A percentile compares a stretch with the other conserved stretches of the same genome.
phyloP scores from a whole-genome alignment of 2,113 vertebrate species.

The Ploceus nigricollis region DNA sequence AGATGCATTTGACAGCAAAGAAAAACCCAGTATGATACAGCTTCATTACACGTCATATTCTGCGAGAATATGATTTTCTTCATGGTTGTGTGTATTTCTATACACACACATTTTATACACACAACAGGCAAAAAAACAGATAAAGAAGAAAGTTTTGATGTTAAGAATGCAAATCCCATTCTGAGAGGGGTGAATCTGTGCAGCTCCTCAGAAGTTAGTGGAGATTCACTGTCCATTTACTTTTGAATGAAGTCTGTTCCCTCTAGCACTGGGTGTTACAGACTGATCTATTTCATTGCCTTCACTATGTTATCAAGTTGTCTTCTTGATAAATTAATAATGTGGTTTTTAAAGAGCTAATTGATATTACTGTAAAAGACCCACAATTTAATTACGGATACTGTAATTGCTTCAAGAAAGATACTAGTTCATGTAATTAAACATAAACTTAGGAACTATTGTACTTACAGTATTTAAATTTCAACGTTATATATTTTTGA shows the following conservation, averaged over 20 bases:
- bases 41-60: neutral
- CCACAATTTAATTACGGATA: conserved; percentile 25
- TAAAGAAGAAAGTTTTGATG: neutral
- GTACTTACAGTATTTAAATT: neutral
- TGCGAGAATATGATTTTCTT: neutral
- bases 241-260: neutral
- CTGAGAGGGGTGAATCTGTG: neutral
- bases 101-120: too few relatives aligned
- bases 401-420: neutral
- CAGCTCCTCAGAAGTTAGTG: neutral
- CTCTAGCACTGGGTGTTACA: neutral
- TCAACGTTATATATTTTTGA: neutral
- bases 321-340: conserved; percentile 49
- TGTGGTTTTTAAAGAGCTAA: conserved; percentile 24
- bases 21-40: neutral
- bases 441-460: neutral
- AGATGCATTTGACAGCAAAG: neutral
- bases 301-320: neutral
- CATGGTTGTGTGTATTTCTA: neutral
- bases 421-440: neutral
- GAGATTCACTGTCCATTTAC: neutral
- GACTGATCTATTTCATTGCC: neutral
- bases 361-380: neutral
- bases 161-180: neutral
- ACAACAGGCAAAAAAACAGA: neutral